Conservation (phyloP, 2,797 vertebrate genomes). For the Molossus alvarezi region DNA sequence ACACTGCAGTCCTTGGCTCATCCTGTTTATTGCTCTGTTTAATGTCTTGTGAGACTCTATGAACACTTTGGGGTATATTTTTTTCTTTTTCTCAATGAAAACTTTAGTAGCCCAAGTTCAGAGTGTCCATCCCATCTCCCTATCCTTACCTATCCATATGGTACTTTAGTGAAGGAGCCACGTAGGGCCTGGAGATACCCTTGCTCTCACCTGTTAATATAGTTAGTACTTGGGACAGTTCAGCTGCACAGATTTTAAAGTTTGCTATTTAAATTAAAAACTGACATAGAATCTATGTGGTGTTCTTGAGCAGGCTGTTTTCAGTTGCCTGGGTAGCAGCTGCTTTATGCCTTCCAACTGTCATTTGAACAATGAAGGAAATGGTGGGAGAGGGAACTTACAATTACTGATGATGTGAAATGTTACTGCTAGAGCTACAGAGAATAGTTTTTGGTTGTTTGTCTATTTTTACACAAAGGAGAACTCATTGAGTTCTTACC, state of each 20-base stretch:
- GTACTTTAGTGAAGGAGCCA: neutral
- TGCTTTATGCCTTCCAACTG: constrained; percentile 30
- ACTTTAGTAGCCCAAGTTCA: neutral
- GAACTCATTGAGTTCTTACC: neutral
- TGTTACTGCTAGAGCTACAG: constrained; percentile 71
- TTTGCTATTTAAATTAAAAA: constrained; percentile 31
- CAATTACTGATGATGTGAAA: constrained; percentile 67
- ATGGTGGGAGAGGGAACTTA: constrained; percentile 57
- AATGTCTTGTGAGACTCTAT: neutral
- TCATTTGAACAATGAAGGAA: constrained; percentile 80
- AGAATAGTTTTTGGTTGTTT: neutral
- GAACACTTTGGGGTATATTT: neutral
- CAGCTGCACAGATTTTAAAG: neutral
- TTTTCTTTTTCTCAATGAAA: constrained; percentile 3
- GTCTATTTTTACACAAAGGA: neutral
- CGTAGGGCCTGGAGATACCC: neutral
- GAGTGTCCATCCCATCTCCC: neutral
- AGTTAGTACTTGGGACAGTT: neutral
- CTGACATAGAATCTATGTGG: neutral
- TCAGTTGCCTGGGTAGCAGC: neutral
- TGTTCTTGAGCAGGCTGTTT: constrained; percentile 15
- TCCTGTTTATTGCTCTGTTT: neutral
- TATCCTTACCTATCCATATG: neutral
- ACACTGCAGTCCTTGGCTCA: neutral
- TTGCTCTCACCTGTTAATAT: neutral